Evolutionary conservation across 2,797 vertebrate genomes (phyloP).

Genomic region (Hydrophis major): DNA sequence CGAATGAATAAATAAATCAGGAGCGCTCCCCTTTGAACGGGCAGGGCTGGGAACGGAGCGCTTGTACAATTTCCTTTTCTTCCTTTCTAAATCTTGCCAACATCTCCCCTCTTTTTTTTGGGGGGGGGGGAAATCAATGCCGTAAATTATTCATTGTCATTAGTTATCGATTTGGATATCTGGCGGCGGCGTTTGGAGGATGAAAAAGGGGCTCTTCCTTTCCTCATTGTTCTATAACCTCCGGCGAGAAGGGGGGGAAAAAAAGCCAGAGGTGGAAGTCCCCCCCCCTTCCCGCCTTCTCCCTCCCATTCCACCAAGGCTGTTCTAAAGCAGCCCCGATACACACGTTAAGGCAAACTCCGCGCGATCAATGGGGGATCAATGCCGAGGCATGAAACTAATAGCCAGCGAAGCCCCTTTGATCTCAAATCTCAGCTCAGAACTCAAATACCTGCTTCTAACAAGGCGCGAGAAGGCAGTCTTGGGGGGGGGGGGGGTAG

Average conservation of each 20-base stretch:
- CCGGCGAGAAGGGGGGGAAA: conserved; percentile 67
- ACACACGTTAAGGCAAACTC: conserved; percentile 26
- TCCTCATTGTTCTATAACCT: conserved; percentile 92
- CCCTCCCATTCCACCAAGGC: conserved; percentile 56
- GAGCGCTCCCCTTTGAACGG: conserved; percentile 63
- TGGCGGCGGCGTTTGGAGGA: conserved; percentile 84
- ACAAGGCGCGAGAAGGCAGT: conserved; percentile 57
- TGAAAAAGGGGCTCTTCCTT: conserved; percentile 85
- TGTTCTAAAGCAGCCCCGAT: conserved; percentile 63
- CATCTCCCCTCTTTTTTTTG: conserved; percentile 10
- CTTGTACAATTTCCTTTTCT: neutral
- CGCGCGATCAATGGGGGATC: conserved; percentile 57
- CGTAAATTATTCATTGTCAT: conserved; percentile 94
- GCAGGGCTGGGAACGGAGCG: conserved; percentile 50
- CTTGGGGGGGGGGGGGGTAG: conserved; percentile 46
- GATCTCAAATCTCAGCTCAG: conserved; percentile 82
- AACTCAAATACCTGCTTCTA: too few relatives aligned
- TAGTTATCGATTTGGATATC: conserved; percentile 91
- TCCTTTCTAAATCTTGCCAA: conserved; percentile 30
- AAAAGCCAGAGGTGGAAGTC: conserved; percentile 14
- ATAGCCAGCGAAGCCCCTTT: conserved; percentile 74
- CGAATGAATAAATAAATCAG: conserved; percentile 48
- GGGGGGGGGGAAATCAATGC: conserved; percentile 78
- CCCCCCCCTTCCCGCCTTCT: neutral
- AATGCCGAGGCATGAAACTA: conserved; percentile 45